Conservation (phyloP, 1,140 invertebrate genomes). For the Drosophila sulfurigaster region DNA sequence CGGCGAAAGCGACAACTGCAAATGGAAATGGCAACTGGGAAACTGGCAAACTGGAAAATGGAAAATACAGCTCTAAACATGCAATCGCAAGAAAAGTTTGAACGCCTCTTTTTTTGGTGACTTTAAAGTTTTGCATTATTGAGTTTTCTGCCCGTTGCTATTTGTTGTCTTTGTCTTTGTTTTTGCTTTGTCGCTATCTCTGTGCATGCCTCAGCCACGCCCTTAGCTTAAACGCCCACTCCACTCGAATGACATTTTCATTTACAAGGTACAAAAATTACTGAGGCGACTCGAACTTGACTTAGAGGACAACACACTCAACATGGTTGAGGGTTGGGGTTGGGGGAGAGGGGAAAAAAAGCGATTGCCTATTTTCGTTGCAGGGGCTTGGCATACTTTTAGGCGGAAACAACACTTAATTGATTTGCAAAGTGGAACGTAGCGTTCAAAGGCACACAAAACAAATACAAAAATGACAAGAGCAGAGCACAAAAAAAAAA, state of each 20-base stretch:
- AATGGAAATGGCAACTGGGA: constrained; percentile 21
- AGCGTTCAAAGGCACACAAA: constrained; percentile 45
- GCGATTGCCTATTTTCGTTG: constrained; percentile 27
- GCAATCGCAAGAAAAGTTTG: constrained; percentile 44
- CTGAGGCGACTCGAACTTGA: constrained; percentile 26
- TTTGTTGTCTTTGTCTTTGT: no score
- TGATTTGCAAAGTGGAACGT: constrained; percentile 75
- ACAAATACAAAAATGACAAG: constrained; percentile 19
- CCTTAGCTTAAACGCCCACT: no score
- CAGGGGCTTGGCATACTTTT: constrained; percentile 47
- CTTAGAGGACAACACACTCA: not conserved
- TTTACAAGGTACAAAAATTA: constrained; percentile 61
- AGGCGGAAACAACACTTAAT: constrained; percentile 74
- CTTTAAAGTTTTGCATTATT: constrained; percentile 58
- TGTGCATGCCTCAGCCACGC: not conserved
- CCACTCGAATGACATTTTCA: constrained; percentile 55
- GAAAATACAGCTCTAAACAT: constrained; percentile 36
- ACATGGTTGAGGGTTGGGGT: not conserved
- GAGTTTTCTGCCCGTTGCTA: not conserved
- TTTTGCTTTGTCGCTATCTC: not conserved
- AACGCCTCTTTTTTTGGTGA: constrained; percentile 34
- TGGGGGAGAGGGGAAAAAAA: constrained; percentile 10
- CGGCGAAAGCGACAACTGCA: constrained; percentile 29
- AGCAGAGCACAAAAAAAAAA: constrained; percentile 7
- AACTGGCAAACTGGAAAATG: constrained; percentile 22